Percentiles rank a stretch among this genome's conserved stretches.
Conservation (phyloP, 2,888 invertebrate species). For the Volucella inflata region DNA sequence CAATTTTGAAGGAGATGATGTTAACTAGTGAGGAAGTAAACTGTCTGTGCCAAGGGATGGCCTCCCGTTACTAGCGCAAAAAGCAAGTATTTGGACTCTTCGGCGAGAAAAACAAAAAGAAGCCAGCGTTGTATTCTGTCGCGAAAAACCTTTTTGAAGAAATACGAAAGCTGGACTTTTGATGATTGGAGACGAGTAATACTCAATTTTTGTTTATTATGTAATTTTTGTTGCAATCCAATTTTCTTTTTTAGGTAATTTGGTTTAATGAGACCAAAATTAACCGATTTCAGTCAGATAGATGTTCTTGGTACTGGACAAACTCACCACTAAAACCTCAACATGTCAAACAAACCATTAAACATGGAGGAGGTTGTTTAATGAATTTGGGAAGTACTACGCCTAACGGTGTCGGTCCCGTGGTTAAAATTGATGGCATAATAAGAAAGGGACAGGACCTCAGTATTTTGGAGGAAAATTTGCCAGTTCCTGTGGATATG, state of each 20-base stretch:
- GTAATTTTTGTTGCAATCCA: neutral
- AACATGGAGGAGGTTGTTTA: neutral
- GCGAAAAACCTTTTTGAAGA: neutral
- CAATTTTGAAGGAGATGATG: too few species aligned
- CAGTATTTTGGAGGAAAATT: too few species aligned
- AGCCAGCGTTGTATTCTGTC: too few species aligned
- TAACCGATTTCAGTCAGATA: neutral
- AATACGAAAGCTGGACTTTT: neutral
- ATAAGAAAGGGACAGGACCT: too few species aligned
- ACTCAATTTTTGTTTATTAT: neutral
- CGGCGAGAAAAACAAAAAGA: too few species aligned
- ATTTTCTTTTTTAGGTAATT: neutral
- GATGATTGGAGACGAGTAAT: conserved; percentile 1
- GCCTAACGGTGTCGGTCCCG: neutral
- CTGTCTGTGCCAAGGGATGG: too few species aligned
- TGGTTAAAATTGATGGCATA: too few species aligned
- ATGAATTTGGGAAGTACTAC: neutral
- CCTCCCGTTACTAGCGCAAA: too few species aligned
- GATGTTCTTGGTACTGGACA: neutral
- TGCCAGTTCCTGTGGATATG: too few species aligned
- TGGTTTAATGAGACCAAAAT: neutral
- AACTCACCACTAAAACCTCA: neutral
- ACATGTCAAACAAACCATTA: neutral
- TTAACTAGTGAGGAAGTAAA: too few species aligned
- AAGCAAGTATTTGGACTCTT: too few species aligned